Evolutionary conservation across 2,113 vertebrate species (phyloP), one percentile per base, ranked within the genome.

Genomic region (Platysternon megacephalum): DNA sequence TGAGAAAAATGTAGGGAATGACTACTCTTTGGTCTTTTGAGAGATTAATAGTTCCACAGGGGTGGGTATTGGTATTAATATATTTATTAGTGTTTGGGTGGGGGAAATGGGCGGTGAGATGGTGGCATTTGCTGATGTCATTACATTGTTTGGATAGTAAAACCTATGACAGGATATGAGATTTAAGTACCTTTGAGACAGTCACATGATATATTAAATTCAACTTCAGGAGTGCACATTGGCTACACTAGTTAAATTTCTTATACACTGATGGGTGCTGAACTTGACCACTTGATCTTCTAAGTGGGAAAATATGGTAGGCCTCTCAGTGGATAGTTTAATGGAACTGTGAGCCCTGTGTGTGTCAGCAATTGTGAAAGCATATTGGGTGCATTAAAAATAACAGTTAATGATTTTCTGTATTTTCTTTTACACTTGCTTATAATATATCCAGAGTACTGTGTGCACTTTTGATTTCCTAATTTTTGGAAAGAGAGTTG

Each of bases 131-230:
- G 81, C 8, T 79, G 65, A 42, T 52, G 84, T n/a, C 82, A 86
- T 11, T 53, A 87, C 89, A 13, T 61, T 79, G 87, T 26, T 2
- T 6, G 0, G 2, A 9, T 68, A 65, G 29, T 44, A 46, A 7
- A 79, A 39, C 79, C 39, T 42, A 48, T 78, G 79, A 53, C 10
- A 10, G 51, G 19, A 58, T 56, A 10, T 0, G 24, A 46, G 5
- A 48, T 86, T 4, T 94, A 78, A 95, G 82, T 61, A 93, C 61
- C 79, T 91, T 91, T 42, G 44, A 51, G 84, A 39, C 39, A 65
- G 44, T 44, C 55, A 74, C 17, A 6, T 85, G 81, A 46, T 11
- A 8, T 8, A 22, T 65, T 80, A 39, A 88, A 14, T 79, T 86
- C 19, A 1, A 78, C 39, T 48, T 86, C 65, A 87, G 26, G 68